Base-by-base conservation (phyloP, 2,113 vertebrate genomes). In the Ictalurus furcatus region DNA sequence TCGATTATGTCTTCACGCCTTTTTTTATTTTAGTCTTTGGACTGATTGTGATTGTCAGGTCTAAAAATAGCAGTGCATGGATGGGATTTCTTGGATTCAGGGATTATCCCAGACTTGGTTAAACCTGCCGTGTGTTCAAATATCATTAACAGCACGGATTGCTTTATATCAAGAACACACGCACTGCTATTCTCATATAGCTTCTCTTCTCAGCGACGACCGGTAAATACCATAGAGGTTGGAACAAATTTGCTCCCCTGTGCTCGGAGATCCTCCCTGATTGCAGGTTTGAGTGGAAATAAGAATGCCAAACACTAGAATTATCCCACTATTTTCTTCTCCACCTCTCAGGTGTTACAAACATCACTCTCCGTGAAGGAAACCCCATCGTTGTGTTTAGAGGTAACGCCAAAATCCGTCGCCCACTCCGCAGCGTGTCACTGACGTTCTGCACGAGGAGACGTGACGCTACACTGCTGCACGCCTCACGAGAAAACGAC, bases 361-460 rank as follows among this genome's bases (percentile, higher is more conserved):
- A 96, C 3, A 96, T 96, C 16, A 95, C 97, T 34, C 95, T 99
- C 67, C 92, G 88, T 0, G 93, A 91, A 34, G 94, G 94, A 58
- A 95, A 93, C 88, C 93, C 91, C 21, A 89, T 94, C 0, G 85
- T 97, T 90, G 91, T 93, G 40, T 97, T 96, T 94, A 95, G 92
- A 88, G 96, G 96, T 90, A 98, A 97, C 0, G 95, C 97, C 21
- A 96, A 96, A 74, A 96, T 98, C 79, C 90, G 82, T 56, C 95
- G 95, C 85, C 92, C 93, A 48, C 96, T 99, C 92, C 94, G 91
- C 89, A 95, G 92, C 2, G 78, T 99, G 76, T n/a, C 93, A 1
- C 94, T 98, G 90, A 95, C 95, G 56, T 96, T 99, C 91, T 96
- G 97, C 80, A 98, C 97, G 7, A 96, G 94, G 88, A 95, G 95